Percentiles rank a stretch among this genome's conserved stretches.
Evolutionary conservation across 2,113 vertebrate genomes (phyloP).

Genomic region (Dromaius novaehollandiae): DNA sequence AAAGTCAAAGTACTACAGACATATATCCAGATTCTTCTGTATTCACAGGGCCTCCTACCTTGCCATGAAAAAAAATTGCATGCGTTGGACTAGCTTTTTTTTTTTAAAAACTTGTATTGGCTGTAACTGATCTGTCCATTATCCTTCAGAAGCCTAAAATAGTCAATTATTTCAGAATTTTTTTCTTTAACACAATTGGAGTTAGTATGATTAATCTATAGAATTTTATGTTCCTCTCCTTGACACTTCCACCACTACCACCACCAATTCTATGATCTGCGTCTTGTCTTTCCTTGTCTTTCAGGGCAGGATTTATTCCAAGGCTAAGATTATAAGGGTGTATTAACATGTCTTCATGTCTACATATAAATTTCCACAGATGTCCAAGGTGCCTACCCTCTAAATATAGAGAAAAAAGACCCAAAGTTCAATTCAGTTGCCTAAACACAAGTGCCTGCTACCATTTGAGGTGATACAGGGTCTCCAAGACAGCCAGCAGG

Average conservation of each 20-base stretch:
- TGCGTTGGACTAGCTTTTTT: background rate
- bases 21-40: background rate
- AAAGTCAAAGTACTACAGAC: background rate
- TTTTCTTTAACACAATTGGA: background rate
- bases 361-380: background rate
- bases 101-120: background rate
- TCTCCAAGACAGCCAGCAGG: background rate
- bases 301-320: background rate
- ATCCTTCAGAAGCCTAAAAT: background rate
- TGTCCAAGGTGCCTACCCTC: background rate
- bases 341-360: background rate
- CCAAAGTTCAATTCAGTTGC: background rate
- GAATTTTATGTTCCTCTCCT: background rate
- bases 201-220: too few relatives aligned
- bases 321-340: background rate
- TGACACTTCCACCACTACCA: background rate
- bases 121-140: background rate
- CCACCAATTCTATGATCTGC: background rate
- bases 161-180: background rate
- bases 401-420: background rate
- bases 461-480: background rate
- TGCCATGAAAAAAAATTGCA: background rate
- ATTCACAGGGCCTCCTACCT: background rate
- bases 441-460: background rate
- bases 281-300: background rate